Evolutionary conservation across 2,888 invertebrate genomes (phyloP), one percentile per base, ranked within the genome.

Genomic region (Drosophila gaucha): DNA sequence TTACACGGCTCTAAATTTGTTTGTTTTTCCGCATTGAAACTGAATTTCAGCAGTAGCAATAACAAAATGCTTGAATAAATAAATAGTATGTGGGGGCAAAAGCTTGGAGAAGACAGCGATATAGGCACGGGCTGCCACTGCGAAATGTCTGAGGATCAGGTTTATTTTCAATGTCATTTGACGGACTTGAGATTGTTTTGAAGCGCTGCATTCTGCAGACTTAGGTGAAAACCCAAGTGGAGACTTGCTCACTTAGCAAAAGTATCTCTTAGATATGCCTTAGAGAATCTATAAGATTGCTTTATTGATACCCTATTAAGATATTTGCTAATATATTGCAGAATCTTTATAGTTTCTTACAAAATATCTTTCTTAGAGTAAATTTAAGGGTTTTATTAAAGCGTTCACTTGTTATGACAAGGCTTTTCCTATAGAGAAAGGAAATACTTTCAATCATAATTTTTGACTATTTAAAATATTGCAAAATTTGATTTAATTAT

Each of bases 1-100:
- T 85, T 80, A 60, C 38, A 39, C 43, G 31, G 58, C 78, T 70
- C 47, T 28, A 68, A 60, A 41, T 73, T 47, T 59, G 46, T 69
- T 9, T 46, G 38, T 43, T 31, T 59, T 24, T 24, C 10, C 31
- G 75, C 49, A 28, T 12, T 47, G 44, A 38, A 43, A 28, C 65
- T 41, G 54, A 31, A 28, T 26, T 64, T 55, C 33, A 59, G 30
- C 66, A 73, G 79, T 68, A 73, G 75, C 83, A 62, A 60, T 38
- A 59, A 67, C 47, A 78, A 54, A 65, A 57, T 54, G 12, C 51
- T 43, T 41, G 30, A 47, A 59, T 64, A 76, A 79, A 76, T 59
- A 77, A 67, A 67, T 47, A 22, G 54, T 31, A 35, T 26, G 9
- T 4, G 22, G 18, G 14, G 24, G 20, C 20, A 20, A 57, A 16